Conservation (phyloP, 2,797 vertebrate genomes). For the Acipenser oxyrinchus region DNA sequence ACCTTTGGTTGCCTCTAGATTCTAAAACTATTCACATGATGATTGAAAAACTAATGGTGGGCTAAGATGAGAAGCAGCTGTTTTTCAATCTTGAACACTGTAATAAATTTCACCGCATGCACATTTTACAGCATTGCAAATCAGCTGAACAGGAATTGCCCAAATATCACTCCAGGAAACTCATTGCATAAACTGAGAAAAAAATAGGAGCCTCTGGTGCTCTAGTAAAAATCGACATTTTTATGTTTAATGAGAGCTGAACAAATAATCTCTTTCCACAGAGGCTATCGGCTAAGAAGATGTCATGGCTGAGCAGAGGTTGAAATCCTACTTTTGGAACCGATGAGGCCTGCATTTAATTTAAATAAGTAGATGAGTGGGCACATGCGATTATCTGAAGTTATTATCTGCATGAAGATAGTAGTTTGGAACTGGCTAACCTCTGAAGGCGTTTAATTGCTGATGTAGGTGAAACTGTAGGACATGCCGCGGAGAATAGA, state of each 20-base stretch:
- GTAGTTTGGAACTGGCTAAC: neutral
- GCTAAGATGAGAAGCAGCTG: neutral
- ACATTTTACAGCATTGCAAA: neutral
- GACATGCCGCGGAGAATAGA: neutral
- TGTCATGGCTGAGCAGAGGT: neutral
- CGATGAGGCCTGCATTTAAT: constrained; percentile 2
- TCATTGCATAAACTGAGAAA: neutral
- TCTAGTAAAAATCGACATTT: neutral
- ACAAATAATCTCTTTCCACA: neutral
- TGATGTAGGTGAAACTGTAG: neutral
- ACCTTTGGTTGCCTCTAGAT: neutral
- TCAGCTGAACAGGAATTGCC: neutral
- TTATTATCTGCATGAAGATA: neutral
- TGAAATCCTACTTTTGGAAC: constrained; percentile 1
- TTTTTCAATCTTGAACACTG: neutral
- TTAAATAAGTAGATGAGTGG: constrained; percentile 1
- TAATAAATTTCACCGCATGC: neutral
- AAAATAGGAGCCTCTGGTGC: neutral
- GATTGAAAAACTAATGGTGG: neutral
- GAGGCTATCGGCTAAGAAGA: neutral
- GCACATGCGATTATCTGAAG: neutral
- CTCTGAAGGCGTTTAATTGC: neutral
- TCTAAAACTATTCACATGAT: neutral
- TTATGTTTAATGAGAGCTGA: constrained; percentile 1
- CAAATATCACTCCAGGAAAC: neutral